Conservation (phyloP, 2,888 invertebrate species). For the Spisula subtruncata region DNA sequence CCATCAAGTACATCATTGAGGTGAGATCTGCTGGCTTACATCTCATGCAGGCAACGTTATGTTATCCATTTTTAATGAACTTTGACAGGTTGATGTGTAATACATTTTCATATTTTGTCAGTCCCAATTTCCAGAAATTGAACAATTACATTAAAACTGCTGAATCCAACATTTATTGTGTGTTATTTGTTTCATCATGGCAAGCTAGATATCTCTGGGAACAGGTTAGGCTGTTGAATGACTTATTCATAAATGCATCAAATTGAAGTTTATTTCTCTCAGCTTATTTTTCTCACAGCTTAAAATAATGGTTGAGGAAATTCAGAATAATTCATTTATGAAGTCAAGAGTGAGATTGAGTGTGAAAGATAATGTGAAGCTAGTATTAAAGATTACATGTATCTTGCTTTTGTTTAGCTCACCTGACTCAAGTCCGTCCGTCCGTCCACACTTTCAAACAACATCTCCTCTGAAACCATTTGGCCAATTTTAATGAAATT, state of each 20-base stretch:
- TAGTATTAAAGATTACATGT: no score
- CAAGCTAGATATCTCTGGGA: no score
- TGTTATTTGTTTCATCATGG: neutral
- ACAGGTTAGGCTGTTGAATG: neutral
- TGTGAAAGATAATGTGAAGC: no score
- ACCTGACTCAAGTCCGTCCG: no score
- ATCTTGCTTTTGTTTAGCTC: no score
- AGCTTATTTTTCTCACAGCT: no score
- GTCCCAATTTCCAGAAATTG: neutral
- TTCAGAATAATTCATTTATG: no score
- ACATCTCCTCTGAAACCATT: no score
- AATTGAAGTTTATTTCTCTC: constrained; percentile 5
- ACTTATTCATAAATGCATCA: neutral
- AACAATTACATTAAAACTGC: neutral
- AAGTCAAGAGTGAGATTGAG: no score
- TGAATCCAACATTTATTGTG: no score
- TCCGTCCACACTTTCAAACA: no score
- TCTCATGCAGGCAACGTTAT: neutral
- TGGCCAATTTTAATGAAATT: no score
- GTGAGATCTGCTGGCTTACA: neutral
- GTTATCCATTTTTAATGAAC: neutral
- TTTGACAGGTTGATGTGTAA: neutral
- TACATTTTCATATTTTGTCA: neutral
- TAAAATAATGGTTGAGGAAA: neutral
- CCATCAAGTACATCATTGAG: neutral